Base-by-base conservation (phyloP, 1,140 invertebrate species). In the Ditylenchus dipsaci region DNA sequence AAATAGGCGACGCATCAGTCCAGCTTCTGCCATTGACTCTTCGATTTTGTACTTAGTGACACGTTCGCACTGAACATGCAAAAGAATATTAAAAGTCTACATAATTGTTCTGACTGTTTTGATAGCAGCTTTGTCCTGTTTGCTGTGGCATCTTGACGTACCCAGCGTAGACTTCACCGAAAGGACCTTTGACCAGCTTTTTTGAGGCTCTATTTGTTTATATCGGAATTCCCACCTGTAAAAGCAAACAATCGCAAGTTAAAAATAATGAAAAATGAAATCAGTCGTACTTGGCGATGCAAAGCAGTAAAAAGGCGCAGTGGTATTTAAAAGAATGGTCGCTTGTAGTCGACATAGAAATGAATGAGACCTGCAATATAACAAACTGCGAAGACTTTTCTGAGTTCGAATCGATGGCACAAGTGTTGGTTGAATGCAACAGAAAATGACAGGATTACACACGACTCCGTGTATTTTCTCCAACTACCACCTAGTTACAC, bases 161-260 rank as follows among this genome's bases (percentile, higher is more conserved):
- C 9, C 69, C 72, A 27, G 19, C 13, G 21, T 29, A 68, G 1
- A 73, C 71, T 33, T 73, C 71, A 15, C 71, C 68, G 29, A 76
- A 74, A 13, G 73, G 75, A 13, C 73, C 73, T 30, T 77, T 67
- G 13, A 75, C 71, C 13, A 73, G 43, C 65, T 71, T 76, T 49
- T 73, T 76, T 21, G 0, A 15, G 19, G 17, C 19, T 69, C 33
- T 15, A 73, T 70, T 21, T 68, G 27, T 13, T 57, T 19, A 45
- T 72, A 68, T 1, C 17, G 23, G n/a, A 68, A 30, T 58, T 68
- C 67, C 67, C 67, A 68, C n/a, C 13, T 23, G 17, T 17, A 7
- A 53, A 53, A 53, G 15, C 23, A 53, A 17, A 11, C 33, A 38
- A 38, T 38, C 3, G 11, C 3, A 38, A 38, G 11, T 38, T 38